Evolutionary conservation across 2,888 invertebrate species (phyloP), one percentile per base, ranked within the genome.

Genomic region (Cyclophora punctaria): DNA sequence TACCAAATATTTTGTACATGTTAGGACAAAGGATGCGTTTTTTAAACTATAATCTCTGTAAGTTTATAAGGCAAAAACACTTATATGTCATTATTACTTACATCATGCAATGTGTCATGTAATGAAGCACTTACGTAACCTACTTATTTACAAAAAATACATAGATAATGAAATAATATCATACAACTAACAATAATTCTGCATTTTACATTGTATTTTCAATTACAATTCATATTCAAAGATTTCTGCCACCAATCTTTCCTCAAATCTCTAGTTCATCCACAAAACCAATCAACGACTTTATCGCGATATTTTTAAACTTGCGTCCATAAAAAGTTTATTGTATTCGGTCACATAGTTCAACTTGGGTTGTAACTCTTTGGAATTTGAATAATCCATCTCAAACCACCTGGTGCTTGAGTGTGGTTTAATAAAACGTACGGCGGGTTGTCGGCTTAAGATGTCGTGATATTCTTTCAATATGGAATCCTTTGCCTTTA

Each of bases 311-410:
- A 20, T 20, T 20, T 37, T 0, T 48, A 41, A 7, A 20, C 53
- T 49, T 48, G 33, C 35, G 43, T 52, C 47, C 34, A 49, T 42
- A 41, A 45, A 53, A 35, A 37, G 20, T 20, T 50, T 47, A 56
- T 53, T 60, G 58, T 66, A 64, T 62, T 59, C 64, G 60, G 62
- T 60, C 49, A 53, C 52, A 53, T 50, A 42, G 45, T 46, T 56
- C 57, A 59, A 66, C 58, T 64, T 66, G 46, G 51, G 52, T 52
- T 53, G 56, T 57, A 61, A 63, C 62, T 67, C 60, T 64, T 60
- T 54, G 53, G 57, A 62, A 69, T 70, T 66, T 69, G 68, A 68
- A 69, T 69, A 69, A 70, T 70, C 69, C 64, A 69, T 70, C 69
- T 63, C 57, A 56, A 44, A 54, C 50, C 69, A 62, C 61, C 62